Conservation (phyloP, 2,113 vertebrate genomes). For the Sturnira hondurensis region DNA sequence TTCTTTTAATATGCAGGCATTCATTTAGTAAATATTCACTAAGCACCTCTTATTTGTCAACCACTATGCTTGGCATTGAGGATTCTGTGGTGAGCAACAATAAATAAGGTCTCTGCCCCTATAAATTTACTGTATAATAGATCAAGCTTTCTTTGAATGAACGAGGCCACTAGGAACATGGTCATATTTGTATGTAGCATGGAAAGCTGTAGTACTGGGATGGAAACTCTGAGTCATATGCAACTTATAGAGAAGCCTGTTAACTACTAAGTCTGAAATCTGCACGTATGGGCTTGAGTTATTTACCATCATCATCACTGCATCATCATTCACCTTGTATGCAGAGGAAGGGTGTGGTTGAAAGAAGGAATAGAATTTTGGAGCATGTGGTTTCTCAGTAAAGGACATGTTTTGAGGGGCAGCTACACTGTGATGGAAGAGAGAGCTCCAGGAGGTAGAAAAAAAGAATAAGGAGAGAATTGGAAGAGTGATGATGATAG, state of each 20-base stretch:
- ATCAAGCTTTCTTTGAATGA: not conserved
- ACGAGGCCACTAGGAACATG: not conserved
- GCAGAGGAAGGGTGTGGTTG: not conserved
- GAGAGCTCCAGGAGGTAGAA: not conserved
- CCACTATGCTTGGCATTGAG: not conserved
- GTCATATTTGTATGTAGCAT: not conserved
- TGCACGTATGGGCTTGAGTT: not conserved
- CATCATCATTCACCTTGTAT: not conserved
- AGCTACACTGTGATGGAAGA: not conserved
- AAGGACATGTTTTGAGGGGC: not conserved
- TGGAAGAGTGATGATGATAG: not conserved
- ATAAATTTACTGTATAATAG: not conserved
- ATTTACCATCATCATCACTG: not conserved
- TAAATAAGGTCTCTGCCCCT: not conserved
- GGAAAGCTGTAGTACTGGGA: not conserved
- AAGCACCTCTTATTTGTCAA: not conserved
- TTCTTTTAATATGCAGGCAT: not conserved
- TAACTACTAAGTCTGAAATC: not conserved
- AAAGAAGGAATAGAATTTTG: not conserved
- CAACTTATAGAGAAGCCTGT: not conserved
- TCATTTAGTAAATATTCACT: not conserved
- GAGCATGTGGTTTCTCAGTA: not conserved
- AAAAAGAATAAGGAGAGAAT: not conserved
- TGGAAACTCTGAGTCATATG: not conserved
- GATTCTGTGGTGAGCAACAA: not conserved